These are phyloP conservation scores for Melanotaenia boesemani DNA, from an alignment of 2,797 vertebrate genomes.

Conservation along the genomic window DNA sequence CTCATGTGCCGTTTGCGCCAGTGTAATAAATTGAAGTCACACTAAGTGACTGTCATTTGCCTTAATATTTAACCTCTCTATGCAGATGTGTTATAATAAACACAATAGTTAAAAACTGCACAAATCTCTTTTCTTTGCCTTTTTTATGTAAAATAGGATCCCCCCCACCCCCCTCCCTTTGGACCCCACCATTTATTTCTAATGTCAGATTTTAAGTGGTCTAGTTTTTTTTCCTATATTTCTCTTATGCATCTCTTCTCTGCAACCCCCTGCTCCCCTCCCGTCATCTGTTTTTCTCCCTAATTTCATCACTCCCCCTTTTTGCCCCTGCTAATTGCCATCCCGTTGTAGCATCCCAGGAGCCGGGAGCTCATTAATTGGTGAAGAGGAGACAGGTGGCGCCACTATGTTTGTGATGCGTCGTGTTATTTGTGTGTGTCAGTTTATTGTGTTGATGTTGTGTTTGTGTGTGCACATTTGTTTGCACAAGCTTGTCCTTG, in stretches of 20 bases:
- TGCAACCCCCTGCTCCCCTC: not conserved
- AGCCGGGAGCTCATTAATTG: constrained; percentile 78
- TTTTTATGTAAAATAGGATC: not conserved
- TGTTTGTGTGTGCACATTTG: constrained; percentile 50
- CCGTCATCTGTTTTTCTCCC: constrained; percentile 52
- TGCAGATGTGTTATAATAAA: not conserved
- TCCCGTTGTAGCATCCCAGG: constrained; percentile 72
- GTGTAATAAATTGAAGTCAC: not conserved
- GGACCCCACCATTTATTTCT: not conserved
- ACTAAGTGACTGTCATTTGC: not conserved
- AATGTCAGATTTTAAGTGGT: not conserved
- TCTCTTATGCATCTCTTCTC: constrained; percentile 3
- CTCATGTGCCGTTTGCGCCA: not conserved
- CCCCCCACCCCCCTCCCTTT: not conserved
- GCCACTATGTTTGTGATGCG: constrained; percentile 90
- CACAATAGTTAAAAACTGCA: not conserved
- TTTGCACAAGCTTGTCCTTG: constrained; percentile 34
- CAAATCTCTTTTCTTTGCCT: not conserved
- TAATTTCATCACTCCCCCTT: constrained; percentile 58
- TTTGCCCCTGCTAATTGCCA: constrained; percentile 76
- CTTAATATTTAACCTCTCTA: not conserved
- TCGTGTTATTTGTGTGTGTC: constrained; percentile 84
- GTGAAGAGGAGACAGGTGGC: constrained; percentile 83
- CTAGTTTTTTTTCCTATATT: constrained; percentile 6
- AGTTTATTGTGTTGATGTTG: constrained; percentile 60